Evolutionary conservation across 2,888 invertebrate genomes (phyloP).

Genomic region (Drosophila affinis): DNA sequence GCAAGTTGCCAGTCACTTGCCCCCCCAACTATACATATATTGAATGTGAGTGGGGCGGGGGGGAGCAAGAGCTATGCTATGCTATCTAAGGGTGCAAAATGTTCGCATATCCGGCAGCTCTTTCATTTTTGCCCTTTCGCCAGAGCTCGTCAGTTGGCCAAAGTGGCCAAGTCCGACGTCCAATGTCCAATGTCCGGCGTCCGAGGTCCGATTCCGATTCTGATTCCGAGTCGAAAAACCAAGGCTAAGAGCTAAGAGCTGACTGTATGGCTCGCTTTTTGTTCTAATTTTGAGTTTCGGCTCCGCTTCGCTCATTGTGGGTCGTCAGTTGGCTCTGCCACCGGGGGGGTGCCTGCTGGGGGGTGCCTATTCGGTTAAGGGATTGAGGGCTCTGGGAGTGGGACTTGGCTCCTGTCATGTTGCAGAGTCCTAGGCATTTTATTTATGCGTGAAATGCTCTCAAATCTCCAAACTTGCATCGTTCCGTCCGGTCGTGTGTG

Average conservation of each 20-base stretch:
- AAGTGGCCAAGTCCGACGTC: conserved; percentile 37
- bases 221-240: neutral
- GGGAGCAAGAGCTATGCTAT: too few species aligned
- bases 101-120: too few species aligned
- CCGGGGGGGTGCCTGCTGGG: neutral
- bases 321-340: conserved; percentile 6
- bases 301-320: conserved; percentile 15
- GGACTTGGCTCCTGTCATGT: conserved; percentile 48
- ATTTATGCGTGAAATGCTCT: conserved; percentile 71
- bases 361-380: neutral
- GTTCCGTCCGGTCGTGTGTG: conserved; percentile 39
- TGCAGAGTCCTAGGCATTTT: conserved; percentile 57
- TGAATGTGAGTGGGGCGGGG: too few species aligned
- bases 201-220: conserved; percentile 11
- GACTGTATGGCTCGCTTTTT: conserved; percentile 4
- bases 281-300: conserved; percentile 10
- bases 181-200: neutral
- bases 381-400: neutral
- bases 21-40: too few species aligned
- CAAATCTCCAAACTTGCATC: conserved; percentile 56
- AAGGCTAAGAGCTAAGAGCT: neutral
- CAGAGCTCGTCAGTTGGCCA: conserved; percentile 2
- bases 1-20: too few species aligned
- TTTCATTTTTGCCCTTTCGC: neutral
- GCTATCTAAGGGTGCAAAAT: too few species aligned